Percentiles rank a stretch among this genome's conserved stretches.
Evolutionary conservation across 2,888 invertebrate genomes (phyloP).

Genomic region (Drosophila maculinotata): DNA sequence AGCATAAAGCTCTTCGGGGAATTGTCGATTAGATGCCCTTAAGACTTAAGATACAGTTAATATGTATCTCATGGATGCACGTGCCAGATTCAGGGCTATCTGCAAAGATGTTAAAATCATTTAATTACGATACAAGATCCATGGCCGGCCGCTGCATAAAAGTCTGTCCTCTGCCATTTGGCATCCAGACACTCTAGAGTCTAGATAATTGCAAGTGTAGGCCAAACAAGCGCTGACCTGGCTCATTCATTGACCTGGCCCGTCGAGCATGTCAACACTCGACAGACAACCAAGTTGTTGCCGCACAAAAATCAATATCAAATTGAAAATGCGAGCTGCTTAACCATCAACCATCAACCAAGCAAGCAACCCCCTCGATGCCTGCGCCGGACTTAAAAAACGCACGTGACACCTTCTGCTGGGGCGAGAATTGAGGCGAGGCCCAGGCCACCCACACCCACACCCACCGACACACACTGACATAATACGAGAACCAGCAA

Average conservation of each 20-base stretch:
- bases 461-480: slow-evolving; percentile 24
- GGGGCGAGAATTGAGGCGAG: slow-evolving; percentile 34
- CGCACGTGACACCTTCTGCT: slow-evolving; percentile 66
- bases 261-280: slow-evolving; percentile 63
- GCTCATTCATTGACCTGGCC: slow-evolving; percentile 56
- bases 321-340: slow-evolving; percentile 52
- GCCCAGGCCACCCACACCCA: slow-evolving; percentile 5
- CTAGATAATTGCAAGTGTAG: slow-evolving; percentile 32
- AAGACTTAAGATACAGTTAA: slow-evolving; percentile 15
- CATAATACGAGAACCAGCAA: slow-evolving; percentile 41
- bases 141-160: neutral
- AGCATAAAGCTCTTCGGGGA: slow-evolving; percentile 16
- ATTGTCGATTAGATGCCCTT: slow-evolving; percentile 16
- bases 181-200: slow-evolving; percentile 35
- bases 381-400: slow-evolving; percentile 7
- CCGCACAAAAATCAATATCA: slow-evolving; percentile 56
- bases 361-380: neutral
- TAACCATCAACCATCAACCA: slow-evolving; percentile 16
- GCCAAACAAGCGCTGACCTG: slow-evolving; percentile 21
- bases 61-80: slow-evolving; percentile 41
- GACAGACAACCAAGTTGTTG: slow-evolving; percentile 42
- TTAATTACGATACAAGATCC: slow-evolving; percentile 17
- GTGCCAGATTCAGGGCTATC: slow-evolving; percentile 32
- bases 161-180: neutral
- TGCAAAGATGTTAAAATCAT: slow-evolving; percentile 9